Conservation (phyloP, 2,888 invertebrate genomes). For the Caenorhabditis sp. region DNA sequence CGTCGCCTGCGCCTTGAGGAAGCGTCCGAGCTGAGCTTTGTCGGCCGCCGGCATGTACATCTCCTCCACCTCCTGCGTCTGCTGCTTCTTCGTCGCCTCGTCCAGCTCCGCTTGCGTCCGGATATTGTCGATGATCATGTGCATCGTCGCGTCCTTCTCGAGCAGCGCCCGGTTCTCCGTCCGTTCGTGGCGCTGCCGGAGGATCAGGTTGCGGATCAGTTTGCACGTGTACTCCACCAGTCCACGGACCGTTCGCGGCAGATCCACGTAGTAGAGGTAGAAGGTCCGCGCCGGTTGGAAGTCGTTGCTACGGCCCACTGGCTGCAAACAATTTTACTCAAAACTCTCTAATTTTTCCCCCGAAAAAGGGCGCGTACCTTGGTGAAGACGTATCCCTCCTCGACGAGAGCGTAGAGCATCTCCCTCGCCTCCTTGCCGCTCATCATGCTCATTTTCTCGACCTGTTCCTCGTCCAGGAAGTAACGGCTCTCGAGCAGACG, state of each 20-base stretch:
- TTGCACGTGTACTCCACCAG: constrained; percentile 79
- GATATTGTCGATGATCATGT: constrained; percentile 78
- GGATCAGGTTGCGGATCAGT: constrained; percentile 78
- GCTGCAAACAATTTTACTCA: constrained; percentile 78
- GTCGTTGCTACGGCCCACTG: constrained; percentile 83
- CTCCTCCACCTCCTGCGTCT: constrained; percentile 68
- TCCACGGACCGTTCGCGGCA: constrained; percentile 82
- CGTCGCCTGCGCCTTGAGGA: constrained; percentile 53
- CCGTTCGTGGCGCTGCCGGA: constrained; percentile 79
- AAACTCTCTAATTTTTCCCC: background rate
- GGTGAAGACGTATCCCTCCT: constrained; percentile 84
- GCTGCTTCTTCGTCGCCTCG: constrained; percentile 64
- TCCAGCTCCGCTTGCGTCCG: constrained; percentile 62
- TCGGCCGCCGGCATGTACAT: constrained; percentile 72
- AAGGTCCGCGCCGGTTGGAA: constrained; percentile 88
- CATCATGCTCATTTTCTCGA: constrained; percentile 93
- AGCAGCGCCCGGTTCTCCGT: constrained; percentile 79
- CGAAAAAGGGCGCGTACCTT: constrained; percentile 16
- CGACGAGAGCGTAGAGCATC: constrained; percentile 88
- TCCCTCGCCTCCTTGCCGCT: constrained; percentile 93
- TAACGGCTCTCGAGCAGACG: constrained; percentile 87
- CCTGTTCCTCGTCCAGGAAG: constrained; percentile 87
- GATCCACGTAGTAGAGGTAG: constrained; percentile 86
- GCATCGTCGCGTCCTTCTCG: constrained; percentile 80
- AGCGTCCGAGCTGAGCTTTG: constrained; percentile 52